Evolutionary conservation across 2,797 vertebrate genomes (phyloP).

Genomic region (Enteromius paludinosus): DNA sequence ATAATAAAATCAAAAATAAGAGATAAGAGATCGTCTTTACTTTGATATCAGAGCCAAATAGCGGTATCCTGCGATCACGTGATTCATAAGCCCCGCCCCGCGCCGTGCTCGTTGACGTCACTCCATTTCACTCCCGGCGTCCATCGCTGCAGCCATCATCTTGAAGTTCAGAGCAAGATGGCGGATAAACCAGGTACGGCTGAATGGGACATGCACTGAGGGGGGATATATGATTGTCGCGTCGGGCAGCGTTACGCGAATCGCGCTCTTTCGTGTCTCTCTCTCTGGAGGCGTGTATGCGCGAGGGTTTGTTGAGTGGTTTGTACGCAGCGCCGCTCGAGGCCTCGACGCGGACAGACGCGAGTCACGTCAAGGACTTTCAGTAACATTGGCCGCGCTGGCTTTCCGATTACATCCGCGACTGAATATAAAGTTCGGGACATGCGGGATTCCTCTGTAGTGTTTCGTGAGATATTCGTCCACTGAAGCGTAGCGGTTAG

Average conservation of each 20-base stretch:
- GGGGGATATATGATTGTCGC: background rate
- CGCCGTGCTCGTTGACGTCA: background rate
- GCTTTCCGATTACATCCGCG: background rate
- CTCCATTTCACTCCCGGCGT: conserved; percentile 67
- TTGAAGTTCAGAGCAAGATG: conserved; percentile 75
- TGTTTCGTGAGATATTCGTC: background rate
- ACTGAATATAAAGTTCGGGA: background rate
- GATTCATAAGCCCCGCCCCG: conserved; percentile 10
- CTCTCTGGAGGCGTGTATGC: background rate
- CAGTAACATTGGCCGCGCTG: conserved; percentile 57
- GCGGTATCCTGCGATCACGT: background rate
- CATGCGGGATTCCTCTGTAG: too few species aligned
- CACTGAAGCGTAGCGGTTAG: background rate
- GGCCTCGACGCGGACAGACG: conserved; percentile 54
- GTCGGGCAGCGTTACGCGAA: too few species aligned
- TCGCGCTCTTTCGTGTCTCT: background rate
- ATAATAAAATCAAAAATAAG: background rate
- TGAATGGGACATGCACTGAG: background rate
- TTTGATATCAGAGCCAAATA: background rate
- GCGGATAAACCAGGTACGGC: conserved; percentile 80
- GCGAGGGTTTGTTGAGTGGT: background rate
- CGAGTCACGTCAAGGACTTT: conserved; percentile 79
- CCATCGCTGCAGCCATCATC: conserved; percentile 52
- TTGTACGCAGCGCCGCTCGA: conserved; percentile 12
- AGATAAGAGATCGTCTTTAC: background rate